Base-by-base conservation (phyloP, 1,140 invertebrate genomes). In the Eumaeus atala region DNA sequence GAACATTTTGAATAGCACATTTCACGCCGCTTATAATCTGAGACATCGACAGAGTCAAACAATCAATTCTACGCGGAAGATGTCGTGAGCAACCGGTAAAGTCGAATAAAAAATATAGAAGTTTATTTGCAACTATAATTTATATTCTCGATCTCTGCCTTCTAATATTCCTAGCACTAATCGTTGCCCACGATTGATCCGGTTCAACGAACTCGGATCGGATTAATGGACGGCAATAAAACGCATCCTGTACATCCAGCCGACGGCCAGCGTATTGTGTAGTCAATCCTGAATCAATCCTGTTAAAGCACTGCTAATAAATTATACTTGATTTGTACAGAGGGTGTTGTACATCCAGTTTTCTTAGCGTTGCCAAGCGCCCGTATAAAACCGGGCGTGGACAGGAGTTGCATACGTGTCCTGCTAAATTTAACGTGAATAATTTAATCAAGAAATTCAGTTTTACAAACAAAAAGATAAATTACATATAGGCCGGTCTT, bases 271-370 rank as follows among this genome's bases (percentile, higher is more conserved):
- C 40, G 40, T 14, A 44, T 44, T 44, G 40, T 44, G 40, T 16
- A 44, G 40, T 44, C 40, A 44, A 44, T 40, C 38, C 12, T 40
- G 38, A 40, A 40, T 40, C 12, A 40, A 40, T 44, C 40, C 40
- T 16, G 16, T 44, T 44, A 44, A 14, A 44, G 40, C 12, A 16
- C 16, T 28, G 21, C 21, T 28, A 28, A 28, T 28, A 28, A 28
- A 28, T 28, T 28, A 6, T 28, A 28, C 21, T 28, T 28, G 21
- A 28, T 6, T 28, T 28, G 21, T 28, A 6, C 2, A 28, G 21
- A 28, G n/a, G n/a, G 21, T 28, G 21, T 28, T 28, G 21, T 28
- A 28, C 21, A n/a, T n/a, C n/a, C n/a, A n/a, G n/a, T n/a, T n/a
- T n/a, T n/a, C n/a, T n/a, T n/a, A n/a, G n/a, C n/a, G n/a, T n/a